Conservation (phyloP, 2,888 invertebrate genomes). For the Mesochorus sp. region DNA sequence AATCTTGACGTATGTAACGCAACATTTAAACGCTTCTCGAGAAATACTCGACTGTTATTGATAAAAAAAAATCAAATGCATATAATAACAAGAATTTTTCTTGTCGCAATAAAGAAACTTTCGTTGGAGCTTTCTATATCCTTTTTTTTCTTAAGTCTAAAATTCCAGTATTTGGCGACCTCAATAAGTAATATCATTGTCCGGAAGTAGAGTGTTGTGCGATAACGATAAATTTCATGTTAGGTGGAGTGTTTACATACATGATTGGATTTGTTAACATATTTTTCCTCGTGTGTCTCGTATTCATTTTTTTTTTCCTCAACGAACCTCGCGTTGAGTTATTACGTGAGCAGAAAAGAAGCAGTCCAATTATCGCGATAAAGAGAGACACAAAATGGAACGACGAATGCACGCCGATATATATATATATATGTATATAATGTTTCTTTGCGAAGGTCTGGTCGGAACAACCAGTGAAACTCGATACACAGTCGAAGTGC, state of each 20-base stretch:
- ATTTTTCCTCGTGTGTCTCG: neutral
- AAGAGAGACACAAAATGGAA: too few relatives aligned
- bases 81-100: too few relatives aligned
- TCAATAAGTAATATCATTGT: neutral
- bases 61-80: neutral
- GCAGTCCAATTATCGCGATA: neutral
- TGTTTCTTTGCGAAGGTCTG: neutral
- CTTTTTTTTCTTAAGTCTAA: neutral
- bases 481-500: conserved; percentile 17
- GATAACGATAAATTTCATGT: conserved; percentile 44
- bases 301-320: neutral
- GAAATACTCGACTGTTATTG: too few relatives aligned
- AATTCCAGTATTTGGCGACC: conserved; percentile 8
- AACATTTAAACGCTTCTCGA: too few relatives aligned
- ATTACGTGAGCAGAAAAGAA: neutral
- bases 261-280: conserved; percentile 22
- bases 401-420: neutral
- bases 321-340: neutral
- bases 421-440: too few relatives aligned
- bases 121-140: too few relatives aligned
- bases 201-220: conserved; percentile 46
- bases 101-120: too few relatives aligned
- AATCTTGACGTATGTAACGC: too few relatives aligned
- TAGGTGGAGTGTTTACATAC: neutral
- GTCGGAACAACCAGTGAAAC: conserved; percentile 18